These are phyloP conservation scores for Oegoconia quadripuncta DNA, from an alignment of 2,888 invertebrate genomes.

Conservation along the genomic window DNA sequence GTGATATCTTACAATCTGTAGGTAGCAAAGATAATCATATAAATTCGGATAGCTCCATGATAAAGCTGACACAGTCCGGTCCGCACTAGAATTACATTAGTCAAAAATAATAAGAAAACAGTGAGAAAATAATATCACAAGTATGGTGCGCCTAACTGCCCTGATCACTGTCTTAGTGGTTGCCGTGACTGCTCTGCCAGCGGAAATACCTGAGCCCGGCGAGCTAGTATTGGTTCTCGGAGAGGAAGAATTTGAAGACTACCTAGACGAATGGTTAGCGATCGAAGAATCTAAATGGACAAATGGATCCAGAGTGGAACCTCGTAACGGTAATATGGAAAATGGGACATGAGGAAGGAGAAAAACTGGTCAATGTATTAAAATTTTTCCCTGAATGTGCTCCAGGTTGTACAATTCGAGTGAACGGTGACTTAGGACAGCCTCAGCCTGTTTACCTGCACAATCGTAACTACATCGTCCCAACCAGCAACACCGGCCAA, in stretches of 20 bases:
- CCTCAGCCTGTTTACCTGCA: conserved; percentile 80
- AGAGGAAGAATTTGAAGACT: conserved; percentile 71
- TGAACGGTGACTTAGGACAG: conserved; percentile 70
- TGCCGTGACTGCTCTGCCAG: conserved; percentile 33
- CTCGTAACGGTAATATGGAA: background rate
- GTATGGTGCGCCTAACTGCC: background rate
- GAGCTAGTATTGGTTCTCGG: conserved; percentile 50
- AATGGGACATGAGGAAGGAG: too few species aligned
- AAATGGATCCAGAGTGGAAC: conserved; percentile 28
- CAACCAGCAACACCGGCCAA: conserved; percentile 50
- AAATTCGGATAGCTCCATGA: background rate
- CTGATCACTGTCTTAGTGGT: conserved; percentile 30
- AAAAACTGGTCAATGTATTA: too few species aligned
- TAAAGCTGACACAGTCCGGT: conserved; percentile 1
- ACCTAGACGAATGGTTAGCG: conserved; percentile 61
- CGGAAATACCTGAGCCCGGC: conserved; percentile 50
- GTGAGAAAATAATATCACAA: background rate
- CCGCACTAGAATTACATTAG: background rate
- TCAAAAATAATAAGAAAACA: background rate
- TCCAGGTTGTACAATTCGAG: conserved; percentile 62
- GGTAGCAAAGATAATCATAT: too few species aligned
- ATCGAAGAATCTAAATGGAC: conserved; percentile 40
- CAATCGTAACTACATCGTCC: conserved; percentile 45
- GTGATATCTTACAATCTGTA: too few species aligned
- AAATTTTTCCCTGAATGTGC: background rate